Conservation (phyloP, 2,888 invertebrate species). For the Bhutanitis thaidina region DNA sequence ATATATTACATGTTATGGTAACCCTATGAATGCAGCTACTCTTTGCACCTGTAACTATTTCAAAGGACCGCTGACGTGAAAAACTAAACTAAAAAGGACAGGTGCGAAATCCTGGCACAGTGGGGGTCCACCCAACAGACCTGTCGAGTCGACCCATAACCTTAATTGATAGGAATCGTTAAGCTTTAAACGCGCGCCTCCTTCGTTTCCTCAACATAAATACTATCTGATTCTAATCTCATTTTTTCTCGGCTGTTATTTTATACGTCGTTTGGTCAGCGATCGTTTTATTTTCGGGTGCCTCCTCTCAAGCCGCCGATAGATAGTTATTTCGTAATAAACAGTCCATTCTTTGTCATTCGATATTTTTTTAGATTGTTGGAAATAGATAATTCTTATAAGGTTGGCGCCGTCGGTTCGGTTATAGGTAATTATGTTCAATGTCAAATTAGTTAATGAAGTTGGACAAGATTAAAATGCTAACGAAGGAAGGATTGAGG, state of each 20-base stretch:
- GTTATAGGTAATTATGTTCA: slow-evolving; percentile 52
- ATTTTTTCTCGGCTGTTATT: slow-evolving; percentile 60
- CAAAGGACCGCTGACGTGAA: slow-evolving; percentile 28
- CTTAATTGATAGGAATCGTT: slow-evolving; percentile 80
- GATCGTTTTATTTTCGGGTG: slow-evolving; percentile 76
- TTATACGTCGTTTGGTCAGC: slow-evolving; percentile 56
- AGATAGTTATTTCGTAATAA: slow-evolving; percentile 75
- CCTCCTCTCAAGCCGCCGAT: slow-evolving; percentile 52
- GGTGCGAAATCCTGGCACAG: slow-evolving; percentile 64
- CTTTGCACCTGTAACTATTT: slow-evolving; percentile 23
- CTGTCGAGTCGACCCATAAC: slow-evolving; percentile 70
- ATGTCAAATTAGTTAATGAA: slow-evolving; percentile 42
- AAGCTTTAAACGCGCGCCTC: slow-evolving; percentile 72
- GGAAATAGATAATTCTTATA: slow-evolving; percentile 51
- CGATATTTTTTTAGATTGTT: slow-evolving; percentile 67
- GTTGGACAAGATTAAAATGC: slow-evolving; percentile 15
- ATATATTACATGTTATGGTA: slow-evolving; percentile 1
- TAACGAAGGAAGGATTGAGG: slow-evolving; percentile 3
- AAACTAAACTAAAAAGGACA: slow-evolving; percentile 37
- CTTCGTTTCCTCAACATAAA: slow-evolving; percentile 72
- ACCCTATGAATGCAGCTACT: slow-evolving; percentile 21
- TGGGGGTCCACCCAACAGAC: slow-evolving; percentile 60
- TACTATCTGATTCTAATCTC: slow-evolving; percentile 71
- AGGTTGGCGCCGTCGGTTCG: slow-evolving; percentile 59
- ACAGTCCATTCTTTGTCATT: slow-evolving; percentile 76